A percentile compares a stretch with the other conserved stretches of the same genome.
phyloP scores from a whole-genome alignment of 2,797 vertebrate species.

The Pyrocephalus nanus region DNA sequence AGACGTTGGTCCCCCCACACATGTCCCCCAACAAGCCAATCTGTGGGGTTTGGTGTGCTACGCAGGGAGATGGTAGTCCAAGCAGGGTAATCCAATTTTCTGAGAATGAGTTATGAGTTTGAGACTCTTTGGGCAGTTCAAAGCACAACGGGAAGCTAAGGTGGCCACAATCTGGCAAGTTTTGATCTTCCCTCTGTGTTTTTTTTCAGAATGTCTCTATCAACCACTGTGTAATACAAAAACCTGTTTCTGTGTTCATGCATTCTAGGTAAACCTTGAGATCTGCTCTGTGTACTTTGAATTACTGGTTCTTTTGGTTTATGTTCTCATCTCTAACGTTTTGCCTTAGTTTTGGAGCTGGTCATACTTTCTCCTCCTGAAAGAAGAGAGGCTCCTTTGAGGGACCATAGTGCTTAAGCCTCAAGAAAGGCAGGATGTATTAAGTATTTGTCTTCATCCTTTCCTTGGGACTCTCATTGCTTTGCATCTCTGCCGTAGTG shows the following conservation, averaged over 20 bases:
- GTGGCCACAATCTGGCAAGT: not conserved
- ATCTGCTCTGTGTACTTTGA: not conserved
- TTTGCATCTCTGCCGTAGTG: rapidly evolving
- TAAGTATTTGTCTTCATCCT: not conserved
- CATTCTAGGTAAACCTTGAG: not conserved
- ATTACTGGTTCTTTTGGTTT: not conserved
- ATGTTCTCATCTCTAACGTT: not conserved
- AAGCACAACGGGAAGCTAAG: not conserved
- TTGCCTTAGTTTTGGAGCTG: not conserved
- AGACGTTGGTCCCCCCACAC: rapidly evolving
- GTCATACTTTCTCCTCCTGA: rapidly evolving
- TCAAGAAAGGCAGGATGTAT: not conserved
- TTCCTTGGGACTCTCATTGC: not conserved
- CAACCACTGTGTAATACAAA: not conserved
- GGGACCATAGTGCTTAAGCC: not conserved
- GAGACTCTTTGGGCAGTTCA: not conserved
- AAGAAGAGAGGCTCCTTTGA: not conserved
- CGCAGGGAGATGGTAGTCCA: not conserved
- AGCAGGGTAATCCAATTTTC: not conserved
- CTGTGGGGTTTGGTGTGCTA: not conserved
- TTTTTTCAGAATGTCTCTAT: not conserved
- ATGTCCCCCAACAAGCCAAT: not conserved
- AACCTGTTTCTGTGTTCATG: not conserved
- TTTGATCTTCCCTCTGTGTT: not conserved
- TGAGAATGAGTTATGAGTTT: not conserved